Conservation (phyloP, 2,888 invertebrate genomes). For the Halocaridina rubra region DNA sequence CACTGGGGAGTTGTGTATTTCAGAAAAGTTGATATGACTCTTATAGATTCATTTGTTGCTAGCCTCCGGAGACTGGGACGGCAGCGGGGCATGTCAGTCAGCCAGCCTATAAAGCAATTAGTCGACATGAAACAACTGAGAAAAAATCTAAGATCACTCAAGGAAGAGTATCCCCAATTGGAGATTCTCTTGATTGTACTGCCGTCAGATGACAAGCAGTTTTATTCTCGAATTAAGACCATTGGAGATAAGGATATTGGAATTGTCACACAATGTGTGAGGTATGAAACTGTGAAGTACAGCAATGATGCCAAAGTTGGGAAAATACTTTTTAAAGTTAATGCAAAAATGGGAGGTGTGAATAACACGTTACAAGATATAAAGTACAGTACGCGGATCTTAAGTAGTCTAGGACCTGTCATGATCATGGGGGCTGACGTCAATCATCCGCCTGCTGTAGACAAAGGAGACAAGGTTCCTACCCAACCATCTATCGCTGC, state of each 20-base stretch:
- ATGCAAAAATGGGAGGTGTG: constrained; percentile 82
- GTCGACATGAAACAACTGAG: not conserved
- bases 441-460: constrained; percentile 89
- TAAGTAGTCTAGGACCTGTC: constrained; percentile 72
- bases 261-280: constrained; percentile 69
- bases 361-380: constrained; percentile 77
- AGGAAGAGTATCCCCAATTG: not conserved
- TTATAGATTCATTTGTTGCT: not conserved
- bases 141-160: not conserved
- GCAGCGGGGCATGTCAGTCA: not conserved
- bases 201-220: not conserved
- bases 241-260: constrained; percentile 68
- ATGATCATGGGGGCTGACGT: constrained; percentile 91
- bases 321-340: constrained; percentile 80
- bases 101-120: not conserved
- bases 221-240: constrained; percentile 69
- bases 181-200: not conserved
- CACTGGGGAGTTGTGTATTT: not conserved
- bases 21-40: not conserved
- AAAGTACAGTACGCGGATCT: too few species aligned
- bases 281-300: constrained; percentile 66
- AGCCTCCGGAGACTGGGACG: not conserved
- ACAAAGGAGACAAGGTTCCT: too few species aligned
- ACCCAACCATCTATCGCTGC: constrained; percentile 74
- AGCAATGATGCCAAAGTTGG: constrained; percentile 73